Conservation (phyloP, 2,888 invertebrate genomes). For the Caradrina kadenii region DNA sequence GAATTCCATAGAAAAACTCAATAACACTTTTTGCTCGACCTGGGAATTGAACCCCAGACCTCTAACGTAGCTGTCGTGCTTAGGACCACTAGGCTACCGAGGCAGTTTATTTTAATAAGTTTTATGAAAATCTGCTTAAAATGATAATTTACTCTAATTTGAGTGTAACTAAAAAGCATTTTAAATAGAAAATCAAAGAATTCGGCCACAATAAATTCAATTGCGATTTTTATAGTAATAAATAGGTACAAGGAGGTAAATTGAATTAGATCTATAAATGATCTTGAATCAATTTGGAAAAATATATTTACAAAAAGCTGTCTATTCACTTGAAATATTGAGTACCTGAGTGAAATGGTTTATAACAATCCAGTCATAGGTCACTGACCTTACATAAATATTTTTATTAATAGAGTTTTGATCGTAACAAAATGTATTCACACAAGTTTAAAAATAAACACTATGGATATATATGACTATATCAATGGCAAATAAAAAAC, state of each 20-base stretch:
- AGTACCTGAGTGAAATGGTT: conserved; percentile 35
- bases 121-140: not conserved
- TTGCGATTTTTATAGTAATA: too few species aligned
- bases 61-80: too few species aligned
- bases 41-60: too few species aligned
- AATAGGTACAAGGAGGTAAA: too few species aligned
- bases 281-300: not conserved
- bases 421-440: not conserved
- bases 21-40: too few species aligned
- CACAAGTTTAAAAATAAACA: conserved; percentile 18
- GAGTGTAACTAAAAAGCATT: too few species aligned
- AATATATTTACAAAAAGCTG: not conserved
- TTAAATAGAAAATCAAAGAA: too few species aligned
- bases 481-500: not conserved
- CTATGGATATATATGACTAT: not conserved
- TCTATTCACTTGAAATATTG: conserved; percentile 7
- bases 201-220: too few species aligned
- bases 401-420: conserved; percentile 23
- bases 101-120: too few species aligned
- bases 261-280: not conserved
- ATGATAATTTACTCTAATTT: too few species aligned
- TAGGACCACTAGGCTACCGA: too few species aligned
- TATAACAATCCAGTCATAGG: conserved; percentile 35
- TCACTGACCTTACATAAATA: conserved; percentile 41
- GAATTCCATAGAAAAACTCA: too few species aligned